These are phyloP conservation scores for Aphidius ervi DNA, from an alignment of 1,140 invertebrate species.

Conservation along the genomic window DNA sequence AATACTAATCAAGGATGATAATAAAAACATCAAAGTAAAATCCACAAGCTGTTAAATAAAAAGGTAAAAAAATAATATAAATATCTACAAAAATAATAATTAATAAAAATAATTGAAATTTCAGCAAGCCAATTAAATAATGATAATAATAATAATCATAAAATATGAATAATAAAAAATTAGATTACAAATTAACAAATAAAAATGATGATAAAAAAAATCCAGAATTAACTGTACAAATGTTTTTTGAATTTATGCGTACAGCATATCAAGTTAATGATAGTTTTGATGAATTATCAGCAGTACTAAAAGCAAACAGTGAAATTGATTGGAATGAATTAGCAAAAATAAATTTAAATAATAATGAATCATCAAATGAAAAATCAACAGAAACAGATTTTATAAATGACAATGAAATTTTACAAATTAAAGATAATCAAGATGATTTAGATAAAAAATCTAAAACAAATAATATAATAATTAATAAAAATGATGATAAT, in stretches of 20 bases:
- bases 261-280: constrained; percentile 66
- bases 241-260: constrained; percentile 70
- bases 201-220: constrained; percentile 36
- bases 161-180: constrained; percentile 14
- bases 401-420: neutral
- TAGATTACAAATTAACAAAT: constrained; percentile 9
- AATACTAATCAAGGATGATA: no score
- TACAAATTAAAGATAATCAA: constrained; percentile 1
- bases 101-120: no score
- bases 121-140: no score
- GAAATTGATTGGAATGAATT: constrained; percentile 64
- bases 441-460: constrained; percentile 15
- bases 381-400: constrained; percentile 21
- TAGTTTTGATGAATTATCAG: constrained; percentile 58
- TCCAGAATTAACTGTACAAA: constrained; percentile 60
- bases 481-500: constrained; percentile 15
- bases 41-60: no score
- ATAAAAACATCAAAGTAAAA: no score
- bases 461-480: constrained; percentile 8
- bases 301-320: constrained; percentile 52
- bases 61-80: no score
- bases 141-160: neutral
- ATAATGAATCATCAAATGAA: constrained; percentile 24
- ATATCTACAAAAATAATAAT: no score
- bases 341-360: constrained; percentile 45